A percentile compares a stretch with the other conserved stretches of the same genome.
Conservation (phyloP, 1,140 invertebrate genomes). For the Zaprionus lachaisei region DNA sequence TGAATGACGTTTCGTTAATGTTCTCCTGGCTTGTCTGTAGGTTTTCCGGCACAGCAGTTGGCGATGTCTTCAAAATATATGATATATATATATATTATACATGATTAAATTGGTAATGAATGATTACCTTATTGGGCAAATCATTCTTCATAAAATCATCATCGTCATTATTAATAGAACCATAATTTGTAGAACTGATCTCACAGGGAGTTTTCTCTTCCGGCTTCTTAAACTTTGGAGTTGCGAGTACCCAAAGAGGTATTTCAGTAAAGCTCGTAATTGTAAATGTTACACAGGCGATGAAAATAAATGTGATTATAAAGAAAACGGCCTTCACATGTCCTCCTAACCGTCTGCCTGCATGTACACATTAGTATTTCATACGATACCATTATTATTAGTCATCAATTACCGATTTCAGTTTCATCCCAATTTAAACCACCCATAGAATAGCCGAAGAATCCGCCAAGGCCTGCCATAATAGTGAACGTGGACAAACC, state of each 20-base stretch:
- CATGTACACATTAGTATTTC: neutral
- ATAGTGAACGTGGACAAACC: constrained; percentile 98
- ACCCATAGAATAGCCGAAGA: constrained; percentile 96
- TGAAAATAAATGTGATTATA: constrained; percentile 93
- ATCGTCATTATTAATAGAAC: constrained; percentile 50
- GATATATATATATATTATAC: neutral
- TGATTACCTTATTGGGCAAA: constrained; percentile 21
- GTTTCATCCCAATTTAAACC: constrained; percentile 97
- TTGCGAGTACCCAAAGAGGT: constrained; percentile 87
- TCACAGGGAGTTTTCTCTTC: constrained; percentile 39
- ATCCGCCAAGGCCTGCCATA: constrained; percentile 97
- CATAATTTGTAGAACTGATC: constrained; percentile 44
- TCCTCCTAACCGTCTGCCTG: constrained; percentile 89
- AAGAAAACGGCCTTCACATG: constrained; percentile 96
- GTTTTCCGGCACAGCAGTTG: neutral
- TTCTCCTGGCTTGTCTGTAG: constrained; percentile 3
- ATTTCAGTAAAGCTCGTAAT: constrained; percentile 95
- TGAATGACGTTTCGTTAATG: constrained; percentile 63
- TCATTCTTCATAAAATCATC: constrained; percentile 12
- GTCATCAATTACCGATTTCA: constrained; percentile 87
- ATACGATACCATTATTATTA: neutral
- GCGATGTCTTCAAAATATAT: neutral
- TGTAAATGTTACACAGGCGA: constrained; percentile 91
- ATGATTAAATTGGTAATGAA: no score
- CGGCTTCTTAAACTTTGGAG: constrained; percentile 27